A percentile compares a stretch with the other conserved stretches of the same genome.
These are phyloP conservation scores for Chalcosyrphus nemorum DNA, from an alignment of 2,888 invertebrate genomes.

Conservation along the genomic window DNA sequence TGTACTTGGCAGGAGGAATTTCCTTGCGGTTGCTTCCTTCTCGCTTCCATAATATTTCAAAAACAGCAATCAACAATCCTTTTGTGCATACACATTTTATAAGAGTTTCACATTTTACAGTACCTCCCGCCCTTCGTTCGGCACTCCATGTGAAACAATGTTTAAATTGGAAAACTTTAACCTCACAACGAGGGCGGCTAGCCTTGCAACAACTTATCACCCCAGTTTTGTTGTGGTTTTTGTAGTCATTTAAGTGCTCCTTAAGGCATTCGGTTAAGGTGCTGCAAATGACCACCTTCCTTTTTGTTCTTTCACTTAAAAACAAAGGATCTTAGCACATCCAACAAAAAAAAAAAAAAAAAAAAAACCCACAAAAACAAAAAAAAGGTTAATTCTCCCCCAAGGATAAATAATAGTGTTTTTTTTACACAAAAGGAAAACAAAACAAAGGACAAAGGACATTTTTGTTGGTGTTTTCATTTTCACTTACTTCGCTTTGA, in stretches of 20 bases:
- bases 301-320: not conserved
- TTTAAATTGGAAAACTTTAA: conserved; percentile 62
- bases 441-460: not conserved
- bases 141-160: conserved; percentile 29
- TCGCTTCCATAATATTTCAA: not conserved
- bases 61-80: conserved; percentile 42
- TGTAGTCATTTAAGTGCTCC: conserved; percentile 29
- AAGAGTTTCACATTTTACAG: conserved; percentile 4
- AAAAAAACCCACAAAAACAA: not conserved
- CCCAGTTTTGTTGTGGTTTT: conserved; percentile 3
- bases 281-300: conserved; percentile 31
- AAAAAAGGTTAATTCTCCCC: conserved; percentile 32
- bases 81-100: conserved; percentile 21
- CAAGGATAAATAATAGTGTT: conserved; percentile 37
- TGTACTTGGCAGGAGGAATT: not conserved
- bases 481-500: conserved; percentile 83
- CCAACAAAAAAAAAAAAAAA: not conserved
- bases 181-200: no score
- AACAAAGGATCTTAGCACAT: not conserved
- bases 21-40: conserved; percentile 5
- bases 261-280: conserved; percentile 36
- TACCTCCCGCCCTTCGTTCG: not conserved
- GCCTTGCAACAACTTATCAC: conserved; percentile 35
- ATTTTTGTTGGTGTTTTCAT: not conserved
- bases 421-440: conserved; percentile 15